phyloP scores from a whole-genome alignment of 2,797 vertebrate species.

The Cynopterus sphinx region DNA sequence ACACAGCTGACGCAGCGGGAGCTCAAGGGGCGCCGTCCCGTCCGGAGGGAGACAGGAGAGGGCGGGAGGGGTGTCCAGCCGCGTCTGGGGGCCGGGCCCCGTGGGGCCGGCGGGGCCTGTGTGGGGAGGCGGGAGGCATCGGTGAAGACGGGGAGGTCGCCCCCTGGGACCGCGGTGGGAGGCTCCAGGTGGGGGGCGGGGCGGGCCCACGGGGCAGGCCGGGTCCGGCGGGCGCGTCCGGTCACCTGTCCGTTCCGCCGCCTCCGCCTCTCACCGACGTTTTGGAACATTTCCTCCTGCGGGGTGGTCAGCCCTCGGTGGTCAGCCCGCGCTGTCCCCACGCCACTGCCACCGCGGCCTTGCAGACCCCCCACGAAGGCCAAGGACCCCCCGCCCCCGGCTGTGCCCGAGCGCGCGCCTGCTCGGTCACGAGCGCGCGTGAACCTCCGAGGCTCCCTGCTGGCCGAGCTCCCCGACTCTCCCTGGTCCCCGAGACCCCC shows the following conservation, averaged over 20 bases:
- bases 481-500: not conserved
- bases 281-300: rapidly evolving
- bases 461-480: not conserved
- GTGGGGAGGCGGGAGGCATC: not conserved
- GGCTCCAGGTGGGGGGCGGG: not conserved
- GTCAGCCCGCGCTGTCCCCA: not conserved
- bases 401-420: rapidly evolving
- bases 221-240: rapidly evolving
- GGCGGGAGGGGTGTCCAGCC: not conserved
- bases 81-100: not conserved
- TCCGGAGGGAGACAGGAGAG: not conserved
- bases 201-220: not conserved
- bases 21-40: not conserved
- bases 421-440: too few species aligned
- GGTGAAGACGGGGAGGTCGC: not conserved
- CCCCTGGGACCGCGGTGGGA: not conserved
- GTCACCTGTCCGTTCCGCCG: not conserved
- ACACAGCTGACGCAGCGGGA: not conserved
- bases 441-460: too few species aligned
- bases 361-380: rapidly evolving
- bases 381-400: rapidly evolving
- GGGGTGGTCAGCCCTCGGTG: too few species aligned
- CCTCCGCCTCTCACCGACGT: not conserved
- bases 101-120: not conserved
- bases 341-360: not conserved